Conservation (phyloP, 2,888 invertebrate genomes). For the Catonia carolina region DNA sequence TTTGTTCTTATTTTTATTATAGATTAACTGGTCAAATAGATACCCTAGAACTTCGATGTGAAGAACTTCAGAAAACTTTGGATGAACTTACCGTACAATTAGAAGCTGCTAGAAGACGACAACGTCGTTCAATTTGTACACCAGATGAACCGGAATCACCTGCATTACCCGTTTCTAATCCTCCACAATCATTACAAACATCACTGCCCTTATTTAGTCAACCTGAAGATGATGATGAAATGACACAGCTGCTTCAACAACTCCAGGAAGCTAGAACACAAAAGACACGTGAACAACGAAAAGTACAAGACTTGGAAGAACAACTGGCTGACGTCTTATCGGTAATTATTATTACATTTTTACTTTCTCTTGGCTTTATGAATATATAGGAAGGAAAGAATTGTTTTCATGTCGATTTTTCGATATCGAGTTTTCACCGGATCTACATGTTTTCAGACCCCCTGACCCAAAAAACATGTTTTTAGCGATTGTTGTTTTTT, state of each 20-base stretch:
- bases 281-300: conserved; percentile 62
- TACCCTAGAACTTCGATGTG: conserved; percentile 70
- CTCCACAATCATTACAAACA: not conserved
- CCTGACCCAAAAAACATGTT: no score
- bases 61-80: conserved; percentile 72
- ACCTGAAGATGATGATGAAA: conserved; percentile 38
- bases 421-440: no score
- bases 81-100: conserved; percentile 52
- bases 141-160: conserved; percentile 16
- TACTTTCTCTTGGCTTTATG: no score
- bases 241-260: conserved; percentile 54
- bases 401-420: no score
- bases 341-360: conserved; percentile 47
- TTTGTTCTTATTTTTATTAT: no score
- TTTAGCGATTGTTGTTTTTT: no score
- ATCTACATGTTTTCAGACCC: no score
- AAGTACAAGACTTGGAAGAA: conserved; percentile 67
- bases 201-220: conserved; percentile 26
- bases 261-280: conserved; percentile 62
- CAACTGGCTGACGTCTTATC: conserved; percentile 63
- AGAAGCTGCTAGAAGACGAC: conserved; percentile 46
- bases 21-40: conserved; percentile 71
- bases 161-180: no score
- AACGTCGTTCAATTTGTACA: conserved; percentile 38
- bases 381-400: no score